These are phyloP conservation scores for Coleophora flavipennella DNA, from an alignment of 2,888 invertebrate species.

Conservation along the genomic window DNA sequence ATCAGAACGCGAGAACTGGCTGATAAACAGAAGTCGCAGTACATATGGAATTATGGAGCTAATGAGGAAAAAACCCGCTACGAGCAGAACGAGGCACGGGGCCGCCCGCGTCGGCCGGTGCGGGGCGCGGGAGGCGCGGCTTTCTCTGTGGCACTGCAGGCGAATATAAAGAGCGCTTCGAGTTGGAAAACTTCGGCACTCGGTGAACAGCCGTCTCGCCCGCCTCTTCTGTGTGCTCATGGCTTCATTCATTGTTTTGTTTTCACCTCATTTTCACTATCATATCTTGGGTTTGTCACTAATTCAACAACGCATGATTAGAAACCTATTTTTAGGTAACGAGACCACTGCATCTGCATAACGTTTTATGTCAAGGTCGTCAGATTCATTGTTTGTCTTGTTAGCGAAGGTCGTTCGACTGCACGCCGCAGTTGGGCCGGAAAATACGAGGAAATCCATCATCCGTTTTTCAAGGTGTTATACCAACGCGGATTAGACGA, in stretches of 20 bases:
- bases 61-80: slow-evolving; percentile 72
- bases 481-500: slow-evolving; percentile 39
- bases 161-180: slow-evolving; percentile 68
- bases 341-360: slow-evolving; percentile 55
- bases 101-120: slow-evolving; percentile 52
- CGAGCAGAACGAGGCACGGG: slow-evolving; percentile 41
- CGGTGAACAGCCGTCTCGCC: slow-evolving; percentile 70
- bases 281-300: slow-evolving; percentile 45
- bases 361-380: slow-evolving; percentile 66
- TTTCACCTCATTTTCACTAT: slow-evolving; percentile 40
- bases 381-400: slow-evolving; percentile 64
- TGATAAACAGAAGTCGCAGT: slow-evolving; percentile 57
- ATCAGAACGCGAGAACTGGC: slow-evolving; percentile 42
- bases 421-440: slow-evolving; percentile 52
- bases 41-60: slow-evolving; percentile 58
- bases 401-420: slow-evolving; percentile 56
- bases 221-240: slow-evolving; percentile 52
- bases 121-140: slow-evolving; percentile 58
- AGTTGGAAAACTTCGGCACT: slow-evolving; percentile 67
- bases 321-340: slow-evolving; percentile 55
- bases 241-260: slow-evolving; percentile 42
- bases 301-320: slow-evolving; percentile 52
- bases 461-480: slow-evolving; percentile 57
- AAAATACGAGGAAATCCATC: slow-evolving; percentile 69
- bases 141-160: slow-evolving; percentile 61